A percentile compares a stretch with the other conserved stretches of the same genome.
Evolutionary conservation across 2,113 vertebrate genomes (phyloP).

Genomic region (Myotis davidii): DNA sequence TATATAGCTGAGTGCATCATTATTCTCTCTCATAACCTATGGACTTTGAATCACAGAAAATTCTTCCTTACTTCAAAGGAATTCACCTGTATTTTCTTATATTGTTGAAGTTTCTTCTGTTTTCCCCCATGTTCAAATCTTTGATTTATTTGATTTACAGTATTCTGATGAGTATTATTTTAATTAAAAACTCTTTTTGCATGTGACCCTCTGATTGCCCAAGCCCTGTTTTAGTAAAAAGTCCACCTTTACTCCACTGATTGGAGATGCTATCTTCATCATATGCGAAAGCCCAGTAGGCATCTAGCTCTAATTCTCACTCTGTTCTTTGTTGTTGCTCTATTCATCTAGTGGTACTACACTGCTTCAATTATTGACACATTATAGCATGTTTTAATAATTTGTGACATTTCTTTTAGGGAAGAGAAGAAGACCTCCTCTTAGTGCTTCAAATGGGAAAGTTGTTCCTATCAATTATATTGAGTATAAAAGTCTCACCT

Average conservation of each 20-base stretch:
- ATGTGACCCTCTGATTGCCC: neutral
- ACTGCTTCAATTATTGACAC: neutral
- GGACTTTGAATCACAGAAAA: neutral
- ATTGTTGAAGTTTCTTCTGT: neutral
- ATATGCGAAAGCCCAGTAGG: neutral
- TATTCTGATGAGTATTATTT: neutral
- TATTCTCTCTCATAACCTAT: neutral
- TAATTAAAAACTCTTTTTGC: neutral
- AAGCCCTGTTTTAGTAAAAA: neutral
- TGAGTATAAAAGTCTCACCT: neutral
- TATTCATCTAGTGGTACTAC: neutral
- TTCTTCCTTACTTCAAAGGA: neutral
- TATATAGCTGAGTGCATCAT: neutral
- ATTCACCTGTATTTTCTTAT: neutral
- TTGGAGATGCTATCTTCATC: neutral
- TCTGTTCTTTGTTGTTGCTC: neutral
- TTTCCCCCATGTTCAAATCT: neutral
- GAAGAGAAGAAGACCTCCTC: constrained; percentile 1
- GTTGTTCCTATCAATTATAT: neutral
- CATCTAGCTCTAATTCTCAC: neutral
- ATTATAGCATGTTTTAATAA: neutral
- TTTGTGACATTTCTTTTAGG: neutral
- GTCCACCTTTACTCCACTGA: neutral
- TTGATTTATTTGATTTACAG: neutral
- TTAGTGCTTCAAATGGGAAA: neutral